Conservation (phyloP, 2,888 invertebrate genomes). For the Branchipolynoe longqiensis region DNA sequence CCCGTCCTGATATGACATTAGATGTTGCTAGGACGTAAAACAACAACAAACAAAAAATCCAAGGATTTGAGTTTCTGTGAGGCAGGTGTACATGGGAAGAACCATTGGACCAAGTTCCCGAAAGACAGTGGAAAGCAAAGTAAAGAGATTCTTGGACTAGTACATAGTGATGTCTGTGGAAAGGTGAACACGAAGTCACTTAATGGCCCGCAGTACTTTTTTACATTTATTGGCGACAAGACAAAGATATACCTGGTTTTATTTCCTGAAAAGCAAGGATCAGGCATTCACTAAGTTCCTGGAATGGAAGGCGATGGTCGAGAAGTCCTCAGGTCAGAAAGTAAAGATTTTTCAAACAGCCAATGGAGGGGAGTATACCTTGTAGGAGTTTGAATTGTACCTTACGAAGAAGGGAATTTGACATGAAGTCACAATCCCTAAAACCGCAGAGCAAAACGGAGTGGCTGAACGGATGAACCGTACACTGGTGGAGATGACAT, state of each 20-base stretch:
- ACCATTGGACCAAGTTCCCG: background rate
- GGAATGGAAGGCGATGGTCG: background rate
- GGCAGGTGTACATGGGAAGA: background rate
- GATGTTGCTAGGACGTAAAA: no score
- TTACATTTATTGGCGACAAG: conserved; percentile 33
- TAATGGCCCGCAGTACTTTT: conserved; percentile 34
- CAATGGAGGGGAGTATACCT: no score
- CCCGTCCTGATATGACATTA: no score
- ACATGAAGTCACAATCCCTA: background rate
- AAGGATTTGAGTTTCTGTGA: background rate
- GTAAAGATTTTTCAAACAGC: no score
- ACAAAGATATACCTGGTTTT: conserved; percentile 1
- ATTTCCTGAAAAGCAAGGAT: background rate
- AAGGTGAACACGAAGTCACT: background rate
- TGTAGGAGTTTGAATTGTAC: background rate
- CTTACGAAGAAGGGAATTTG: background rate
- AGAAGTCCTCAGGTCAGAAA: background rate
- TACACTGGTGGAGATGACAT: background rate
- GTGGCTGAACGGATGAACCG: background rate
- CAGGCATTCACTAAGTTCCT: background rate
- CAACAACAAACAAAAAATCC: no score
- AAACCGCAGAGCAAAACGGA: background rate
- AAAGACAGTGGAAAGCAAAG: background rate
- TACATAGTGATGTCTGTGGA: background rate
- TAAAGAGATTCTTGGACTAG: background rate